Evolutionary conservation across 2,113 vertebrate species (phyloP), one percentile per base, ranked within the genome.

Genomic region (Odocoileus virginianus): DNA sequence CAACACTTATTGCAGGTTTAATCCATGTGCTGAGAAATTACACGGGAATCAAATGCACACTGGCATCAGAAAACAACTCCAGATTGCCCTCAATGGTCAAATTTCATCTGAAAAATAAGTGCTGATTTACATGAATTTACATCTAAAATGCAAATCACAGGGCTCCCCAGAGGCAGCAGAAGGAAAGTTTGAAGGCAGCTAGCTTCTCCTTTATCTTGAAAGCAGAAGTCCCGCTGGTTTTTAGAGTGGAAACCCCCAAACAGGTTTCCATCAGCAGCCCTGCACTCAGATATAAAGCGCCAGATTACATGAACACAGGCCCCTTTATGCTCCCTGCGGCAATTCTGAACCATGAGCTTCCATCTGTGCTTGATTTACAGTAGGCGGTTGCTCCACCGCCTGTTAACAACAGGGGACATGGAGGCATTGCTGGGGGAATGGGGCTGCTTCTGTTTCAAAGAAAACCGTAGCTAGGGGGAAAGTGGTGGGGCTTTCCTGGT

Each of bases 71-170:
- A 47, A 90, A 60, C 4, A 61, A 85, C 85, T 90, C 90, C 87
- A 36, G 40, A 92, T 61, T 87, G 79, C 61, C 71, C 96, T 92
- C 93, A 28, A 3, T 43, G 61, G 93, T 55, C 55, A 86, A 57
- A 86, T 94, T 91, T 87, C 79, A 84, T 93, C 89, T 92, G 94
- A 81, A 97, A 54, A 97, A 90, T 94, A 87, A 96, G 74, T 36
- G 82, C 92, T 92, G 71, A 97, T 97, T 98, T 98, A 89, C 93
- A 98, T 95, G 74, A 92, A 97, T 95, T 97, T 97, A 40, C 96
- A 98, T 98, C 84, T 94, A 96, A 97, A 97, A 97, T 98, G 96
- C 96, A 97, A 97, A 97, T 96, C 92, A 58, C 58, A 76, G 55
- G 47, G 54, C 3, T 64, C 43, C 94, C 84, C 88, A n/a, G 91